Evolutionary conservation across 2,113 vertebrate genomes (phyloP).

Genomic region (Rhinopomastus cyanomelas): DNA sequence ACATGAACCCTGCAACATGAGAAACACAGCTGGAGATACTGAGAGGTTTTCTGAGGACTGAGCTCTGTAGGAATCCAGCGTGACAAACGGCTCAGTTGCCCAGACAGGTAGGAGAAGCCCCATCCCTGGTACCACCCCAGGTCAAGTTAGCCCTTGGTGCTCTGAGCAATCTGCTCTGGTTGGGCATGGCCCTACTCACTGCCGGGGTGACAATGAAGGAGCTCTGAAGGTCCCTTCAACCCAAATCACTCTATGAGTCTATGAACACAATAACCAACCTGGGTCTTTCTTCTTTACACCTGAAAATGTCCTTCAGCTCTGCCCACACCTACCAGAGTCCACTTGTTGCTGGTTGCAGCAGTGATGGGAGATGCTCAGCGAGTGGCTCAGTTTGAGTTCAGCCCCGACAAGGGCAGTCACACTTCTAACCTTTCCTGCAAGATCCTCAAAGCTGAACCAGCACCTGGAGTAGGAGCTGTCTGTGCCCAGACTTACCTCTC

Average conservation of each 20-base stretch:
- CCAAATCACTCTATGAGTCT: not conserved
- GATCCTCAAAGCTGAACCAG: too few relatives aligned
- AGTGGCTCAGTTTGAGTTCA: accelerated
- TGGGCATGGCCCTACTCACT: not conserved
- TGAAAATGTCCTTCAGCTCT: not conserved
- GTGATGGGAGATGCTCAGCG: not conserved
- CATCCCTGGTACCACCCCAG: too few relatives aligned
- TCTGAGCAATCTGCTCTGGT: not conserved
- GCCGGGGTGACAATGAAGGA: not conserved
- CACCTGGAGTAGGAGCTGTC: accelerated
- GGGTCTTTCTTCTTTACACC: accelerated
- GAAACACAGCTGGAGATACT: too few relatives aligned
- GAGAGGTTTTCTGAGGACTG: too few relatives aligned
- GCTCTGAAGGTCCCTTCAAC: not conserved
- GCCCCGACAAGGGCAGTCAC: accelerated
- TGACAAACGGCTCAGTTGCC: too few relatives aligned
- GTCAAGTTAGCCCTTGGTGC: not conserved
- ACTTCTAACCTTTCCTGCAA: too few relatives aligned
- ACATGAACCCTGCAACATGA: too few relatives aligned
- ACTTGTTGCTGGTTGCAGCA: not conserved
- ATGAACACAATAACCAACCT: not conserved
- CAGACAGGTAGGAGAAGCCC: too few relatives aligned
- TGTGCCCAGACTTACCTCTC: constrained; percentile 76
- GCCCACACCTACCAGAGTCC: accelerated
- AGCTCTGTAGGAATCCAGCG: too few relatives aligned